Evolutionary conservation across 2,888 invertebrate genomes (phyloP).

Genomic region (Amphipoea oculea): DNA sequence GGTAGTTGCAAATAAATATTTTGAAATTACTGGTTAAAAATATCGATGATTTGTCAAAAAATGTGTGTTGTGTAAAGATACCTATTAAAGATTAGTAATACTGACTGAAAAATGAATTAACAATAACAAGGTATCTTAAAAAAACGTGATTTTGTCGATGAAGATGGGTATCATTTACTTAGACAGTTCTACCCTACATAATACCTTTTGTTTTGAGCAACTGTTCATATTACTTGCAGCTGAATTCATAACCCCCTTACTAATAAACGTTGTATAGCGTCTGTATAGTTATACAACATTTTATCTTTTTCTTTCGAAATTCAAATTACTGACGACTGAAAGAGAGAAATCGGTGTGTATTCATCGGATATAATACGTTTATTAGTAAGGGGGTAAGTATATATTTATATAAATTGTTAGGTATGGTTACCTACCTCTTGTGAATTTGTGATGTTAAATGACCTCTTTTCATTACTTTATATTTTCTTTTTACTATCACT

Average conservation of each 20-base stretch:
- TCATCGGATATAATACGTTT: too few species aligned
- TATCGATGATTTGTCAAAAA: not conserved
- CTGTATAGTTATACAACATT: too few species aligned
- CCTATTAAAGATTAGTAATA: constrained; percentile 4
- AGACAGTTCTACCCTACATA: not conserved
- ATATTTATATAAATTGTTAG: not conserved
- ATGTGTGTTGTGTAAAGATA: not conserved
- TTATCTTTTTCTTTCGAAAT: too few species aligned
- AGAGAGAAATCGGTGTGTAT: too few species aligned
- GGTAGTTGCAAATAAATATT: not conserved
- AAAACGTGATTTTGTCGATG: not conserved
- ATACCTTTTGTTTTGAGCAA: not conserved
- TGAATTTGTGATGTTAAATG: not conserved
- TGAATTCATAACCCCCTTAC: not conserved
- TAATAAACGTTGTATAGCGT: too few species aligned
- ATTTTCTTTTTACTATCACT: not conserved
- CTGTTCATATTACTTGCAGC: not conserved
- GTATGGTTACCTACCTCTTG: not conserved
- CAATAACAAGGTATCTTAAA: not conserved
- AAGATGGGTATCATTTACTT: constrained; percentile 2
- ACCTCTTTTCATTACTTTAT: not conserved
- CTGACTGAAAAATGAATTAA: not conserved
- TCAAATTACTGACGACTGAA: too few species aligned
- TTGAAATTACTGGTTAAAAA: not conserved
- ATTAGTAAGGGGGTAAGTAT: not conserved